Base-by-base conservation (phyloP, 2,888 invertebrate species). In the Torymus texanus region DNA sequence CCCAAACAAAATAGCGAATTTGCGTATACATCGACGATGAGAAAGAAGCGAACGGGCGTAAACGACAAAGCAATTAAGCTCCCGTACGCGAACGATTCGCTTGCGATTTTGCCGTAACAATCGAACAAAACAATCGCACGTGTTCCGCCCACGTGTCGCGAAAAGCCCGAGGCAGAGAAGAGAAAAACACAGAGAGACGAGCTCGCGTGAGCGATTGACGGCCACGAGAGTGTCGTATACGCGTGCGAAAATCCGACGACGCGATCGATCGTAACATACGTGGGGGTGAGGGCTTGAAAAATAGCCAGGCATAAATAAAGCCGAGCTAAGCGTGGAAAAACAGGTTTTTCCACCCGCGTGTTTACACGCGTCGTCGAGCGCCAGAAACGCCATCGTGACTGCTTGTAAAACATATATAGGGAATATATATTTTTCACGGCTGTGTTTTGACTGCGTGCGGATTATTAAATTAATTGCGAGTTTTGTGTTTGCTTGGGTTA, bases 21-120 rank as follows among this genome's bases (percentile, higher is more conserved):
- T 41, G 41, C 41, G 41, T 41, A 41, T 41, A 41, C 21, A 21
- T 41, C 1, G 8, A 8, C 41, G 41, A 41, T 8, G 41, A 41
- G 41, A 41, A 41, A 41, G 41, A 63, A 16, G 41, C 55, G 21
- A 67, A 21, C 13, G 24, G 51, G 12, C 11, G 3, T 2, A 51
- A 79, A 83, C 84, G 84, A 87, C 86, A 85, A 86, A 85, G 81
- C 86, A 87, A 88, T 88, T 87, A 88, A 84, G 79, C 78, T 81
- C 74, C 56, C 82, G 84, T 8, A 41, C 41, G 41, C 41, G 8
- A 5, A 8, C 41, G 8, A 41, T 41, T 41, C 41, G 41, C 41
- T 82, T 82, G 80, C 82, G 83, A 76, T 76, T 41, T 41, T 79
- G 78, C 82, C 82, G 84, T 84, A 85, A 84, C 88, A 83, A 87